Evolutionary conservation across 2,888 invertebrate genomes (phyloP).

Genomic region (Macaria liturata): DNA sequence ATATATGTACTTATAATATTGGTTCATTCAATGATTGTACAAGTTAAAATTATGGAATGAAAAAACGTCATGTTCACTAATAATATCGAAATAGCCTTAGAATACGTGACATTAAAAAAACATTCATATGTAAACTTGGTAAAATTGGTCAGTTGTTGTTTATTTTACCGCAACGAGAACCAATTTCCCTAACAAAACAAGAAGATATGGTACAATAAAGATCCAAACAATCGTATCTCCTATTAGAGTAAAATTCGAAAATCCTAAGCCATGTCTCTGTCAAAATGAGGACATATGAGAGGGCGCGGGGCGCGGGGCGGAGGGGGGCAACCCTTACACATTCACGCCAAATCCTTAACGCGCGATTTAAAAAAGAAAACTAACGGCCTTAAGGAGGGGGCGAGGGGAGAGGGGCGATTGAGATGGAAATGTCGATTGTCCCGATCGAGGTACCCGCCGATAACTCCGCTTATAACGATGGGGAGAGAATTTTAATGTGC

Average conservation of each 20-base stretch:
- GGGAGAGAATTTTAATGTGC: slow-evolving; percentile 83
- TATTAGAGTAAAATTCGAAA: slow-evolving; percentile 53
- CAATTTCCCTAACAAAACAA: slow-evolving; percentile 33
- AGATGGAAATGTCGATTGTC: slow-evolving; percentile 81
- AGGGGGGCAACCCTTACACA: slow-evolving; percentile 74
- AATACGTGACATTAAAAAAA: too few species aligned
- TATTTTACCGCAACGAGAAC: not conserved
- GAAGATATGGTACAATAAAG: slow-evolving; percentile 37
- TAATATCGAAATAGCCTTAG: too few species aligned
- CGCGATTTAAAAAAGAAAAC: slow-evolving; percentile 83
- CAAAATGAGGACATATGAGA: slow-evolving; percentile 71
- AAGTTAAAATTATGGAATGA: too few species aligned
- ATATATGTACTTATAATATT: too few species aligned
- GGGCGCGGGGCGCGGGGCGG: slow-evolving; percentile 56
- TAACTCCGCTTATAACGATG: slow-evolving; percentile 81
- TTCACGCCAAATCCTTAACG: slow-evolving; percentile 81
- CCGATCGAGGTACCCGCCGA: slow-evolving; percentile 68
- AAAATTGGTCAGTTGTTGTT: too few species aligned
- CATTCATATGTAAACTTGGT: too few species aligned
- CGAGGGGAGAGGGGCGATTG: slow-evolving; percentile 61
- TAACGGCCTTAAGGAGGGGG: slow-evolving; percentile 64
- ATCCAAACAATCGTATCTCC: slow-evolving; percentile 30
- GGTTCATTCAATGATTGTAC: too few species aligned
- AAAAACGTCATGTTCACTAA: too few species aligned
- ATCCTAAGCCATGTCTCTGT: slow-evolving; percentile 56